Conservation (phyloP, 2,888 invertebrate genomes). For the Deilephila porcellus region DNA sequence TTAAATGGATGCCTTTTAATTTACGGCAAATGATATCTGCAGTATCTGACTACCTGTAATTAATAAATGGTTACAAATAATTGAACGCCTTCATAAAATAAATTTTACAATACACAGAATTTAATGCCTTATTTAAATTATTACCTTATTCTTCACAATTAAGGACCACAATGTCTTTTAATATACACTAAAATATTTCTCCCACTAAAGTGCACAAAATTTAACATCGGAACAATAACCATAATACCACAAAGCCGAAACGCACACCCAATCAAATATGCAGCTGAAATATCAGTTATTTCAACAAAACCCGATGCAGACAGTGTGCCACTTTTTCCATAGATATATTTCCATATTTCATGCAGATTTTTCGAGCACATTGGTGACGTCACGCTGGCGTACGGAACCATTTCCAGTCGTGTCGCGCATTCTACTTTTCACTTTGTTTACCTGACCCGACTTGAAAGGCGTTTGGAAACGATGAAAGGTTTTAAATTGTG, state of each 20-base stretch:
- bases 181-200: no score
- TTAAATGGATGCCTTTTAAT: no score
- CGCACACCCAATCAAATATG: background rate
- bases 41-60: no score
- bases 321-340: constrained; percentile 29
- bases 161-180: no score
- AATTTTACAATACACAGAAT: no score
- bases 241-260: background rate
- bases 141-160: no score
- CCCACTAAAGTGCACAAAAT: background rate
- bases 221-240: background rate
- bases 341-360: constrained; percentile 45
- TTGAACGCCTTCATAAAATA: no score
- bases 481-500: constrained; percentile 16
- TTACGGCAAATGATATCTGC: no score
- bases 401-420: constrained; percentile 8
- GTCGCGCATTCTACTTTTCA: background rate
- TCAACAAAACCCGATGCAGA: background rate
- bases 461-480: constrained; percentile 23
- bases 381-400: background rate
- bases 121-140: no score
- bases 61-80: no score
- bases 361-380: constrained; percentile 38
- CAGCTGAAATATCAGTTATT: background rate
- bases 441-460: constrained; percentile 28